phyloP scores from a whole-genome alignment of 2,797 vertebrate species.

The Neoniphon sammara region DNA sequence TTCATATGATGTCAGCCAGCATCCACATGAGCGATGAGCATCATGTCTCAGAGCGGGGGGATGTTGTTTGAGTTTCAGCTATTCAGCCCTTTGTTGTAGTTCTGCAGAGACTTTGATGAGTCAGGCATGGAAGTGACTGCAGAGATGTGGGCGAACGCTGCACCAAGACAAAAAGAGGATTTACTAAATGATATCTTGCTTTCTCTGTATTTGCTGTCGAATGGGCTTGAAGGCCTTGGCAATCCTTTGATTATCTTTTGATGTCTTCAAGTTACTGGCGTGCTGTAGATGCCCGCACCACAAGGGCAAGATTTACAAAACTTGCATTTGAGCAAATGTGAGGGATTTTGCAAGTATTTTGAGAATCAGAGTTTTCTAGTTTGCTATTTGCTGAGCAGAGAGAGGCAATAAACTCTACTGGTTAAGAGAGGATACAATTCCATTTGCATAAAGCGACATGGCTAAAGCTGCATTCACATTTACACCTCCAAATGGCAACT shows the following conservation, averaged over 20 bases:
- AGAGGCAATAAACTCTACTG: too few relatives aligned
- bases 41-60: conserved; percentile 12
- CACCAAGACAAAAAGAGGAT: conserved; percentile 19
- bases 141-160: conserved; percentile 6
- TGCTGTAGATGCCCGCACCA: too few relatives aligned
- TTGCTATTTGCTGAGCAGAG: too few relatives aligned
- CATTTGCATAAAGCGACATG: too few relatives aligned
- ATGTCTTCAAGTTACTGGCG: background rate
- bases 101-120: conserved; percentile 35
- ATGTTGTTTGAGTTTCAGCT: conserved; percentile 20
- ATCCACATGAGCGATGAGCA: background rate
- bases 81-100: conserved; percentile 2
- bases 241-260: background rate
- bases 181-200: conserved; percentile 32
- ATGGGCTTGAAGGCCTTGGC: background rate
- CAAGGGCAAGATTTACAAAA: too few relatives aligned
- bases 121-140: conserved; percentile 27
- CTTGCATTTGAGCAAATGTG: too few relatives aligned
- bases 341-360: too few relatives aligned
- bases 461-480: too few relatives aligned
- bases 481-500: too few relatives aligned
- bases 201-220: background rate
- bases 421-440: too few relatives aligned
- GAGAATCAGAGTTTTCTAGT: too few relatives aligned
- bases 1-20: background rate